Conservation (phyloP, 2,797 vertebrate species). For the Babyrousa celebensis region DNA sequence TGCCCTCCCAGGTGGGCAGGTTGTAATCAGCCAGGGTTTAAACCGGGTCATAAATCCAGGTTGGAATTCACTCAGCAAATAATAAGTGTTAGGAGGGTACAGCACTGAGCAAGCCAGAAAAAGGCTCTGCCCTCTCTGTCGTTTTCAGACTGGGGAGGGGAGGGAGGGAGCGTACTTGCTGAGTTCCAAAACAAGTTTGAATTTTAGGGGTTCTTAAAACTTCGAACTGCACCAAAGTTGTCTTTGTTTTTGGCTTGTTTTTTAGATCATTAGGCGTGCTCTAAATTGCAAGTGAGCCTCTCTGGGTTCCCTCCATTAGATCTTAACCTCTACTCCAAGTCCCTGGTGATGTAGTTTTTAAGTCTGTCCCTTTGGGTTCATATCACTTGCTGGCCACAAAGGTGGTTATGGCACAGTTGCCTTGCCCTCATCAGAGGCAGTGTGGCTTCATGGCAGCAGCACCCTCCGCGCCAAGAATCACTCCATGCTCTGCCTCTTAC, state of each 20-base stretch:
- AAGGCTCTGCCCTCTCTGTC: background rate
- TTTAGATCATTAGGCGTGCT: background rate
- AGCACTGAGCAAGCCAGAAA: constrained; percentile 24
- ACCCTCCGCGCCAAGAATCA: background rate
- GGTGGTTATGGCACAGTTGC: background rate
- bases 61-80: constrained; percentile 54
- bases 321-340: constrained; percentile 44
- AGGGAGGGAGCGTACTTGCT: background rate
- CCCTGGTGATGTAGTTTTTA: background rate
- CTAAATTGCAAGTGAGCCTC: constrained; percentile 15
- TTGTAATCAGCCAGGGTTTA: constrained; percentile 60
- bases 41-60: constrained; percentile 39
- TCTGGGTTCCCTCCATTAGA: constrained; percentile 18
- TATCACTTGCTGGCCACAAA: background rate
- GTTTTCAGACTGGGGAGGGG: background rate
- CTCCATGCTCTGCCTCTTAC: background rate
- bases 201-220: background rate
- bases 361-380: background rate
- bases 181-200: constrained; percentile 33
- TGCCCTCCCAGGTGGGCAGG: background rate
- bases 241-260: no score
- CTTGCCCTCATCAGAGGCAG: background rate
- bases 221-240: background rate
- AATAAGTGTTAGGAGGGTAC: background rate
- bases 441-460: background rate